Evolutionary conservation across 2,797 vertebrate species (phyloP).

Genomic region (Anomalospiza imberbis): DNA sequence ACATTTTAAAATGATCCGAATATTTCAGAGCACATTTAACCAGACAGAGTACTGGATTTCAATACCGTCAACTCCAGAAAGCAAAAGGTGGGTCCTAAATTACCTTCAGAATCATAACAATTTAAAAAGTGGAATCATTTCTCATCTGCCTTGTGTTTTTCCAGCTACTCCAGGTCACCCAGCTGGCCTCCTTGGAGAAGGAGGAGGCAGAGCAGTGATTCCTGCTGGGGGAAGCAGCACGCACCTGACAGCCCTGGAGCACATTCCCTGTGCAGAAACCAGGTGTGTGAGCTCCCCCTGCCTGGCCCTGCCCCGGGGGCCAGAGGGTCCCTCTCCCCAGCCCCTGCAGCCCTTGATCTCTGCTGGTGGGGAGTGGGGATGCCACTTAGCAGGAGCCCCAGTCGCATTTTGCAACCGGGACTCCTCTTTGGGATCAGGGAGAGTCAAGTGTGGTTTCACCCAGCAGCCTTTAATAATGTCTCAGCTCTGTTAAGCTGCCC

Average conservation of each 20-base stretch:
- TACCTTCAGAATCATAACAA: not conserved
- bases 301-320: not conserved
- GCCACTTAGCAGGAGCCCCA: not conserved
- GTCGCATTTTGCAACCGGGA: rapidly evolving
- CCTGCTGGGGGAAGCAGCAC: not conserved
- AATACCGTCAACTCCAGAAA: not conserved
- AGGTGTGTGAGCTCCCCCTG: conserved; percentile 23
- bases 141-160: not conserved
- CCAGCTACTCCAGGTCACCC: not conserved
- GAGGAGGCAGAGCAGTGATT: not conserved
- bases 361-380: not conserved
- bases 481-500: not conserved
- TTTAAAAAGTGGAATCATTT: not conserved
- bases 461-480: not conserved
- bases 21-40: conserved; percentile 33
- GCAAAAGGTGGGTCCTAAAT: conserved; percentile 25
- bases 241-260: conserved; percentile 44
- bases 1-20: conserved; percentile 46
- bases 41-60: conserved; percentile 45
- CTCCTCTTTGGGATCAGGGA: not conserved
- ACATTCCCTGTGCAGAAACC: conserved; percentile 13
- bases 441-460: not conserved
- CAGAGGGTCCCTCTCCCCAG: not conserved
- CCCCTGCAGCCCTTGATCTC: not conserved
- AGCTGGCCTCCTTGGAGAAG: not conserved